Evolutionary conservation across 2,888 invertebrate genomes (phyloP), one percentile per base, ranked within the genome.

Genomic region (Platycheirus albimanus): DNA sequence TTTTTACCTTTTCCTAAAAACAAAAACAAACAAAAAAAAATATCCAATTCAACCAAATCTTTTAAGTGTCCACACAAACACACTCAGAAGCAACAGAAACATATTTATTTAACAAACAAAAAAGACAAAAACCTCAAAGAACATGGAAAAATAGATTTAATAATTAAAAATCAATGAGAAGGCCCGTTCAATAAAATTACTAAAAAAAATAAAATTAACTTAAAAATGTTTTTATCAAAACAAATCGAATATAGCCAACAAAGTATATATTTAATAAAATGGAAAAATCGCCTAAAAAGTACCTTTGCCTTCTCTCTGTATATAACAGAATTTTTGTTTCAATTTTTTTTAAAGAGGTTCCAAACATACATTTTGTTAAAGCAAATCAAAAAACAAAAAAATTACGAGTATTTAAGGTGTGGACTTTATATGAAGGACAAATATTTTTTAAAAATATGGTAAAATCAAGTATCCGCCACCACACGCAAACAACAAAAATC

Each of bases 261-360:
- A 74, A 67, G 47, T 74, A 58, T 69, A 75, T 74, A 66, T 69
- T 63, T 64, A 70, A 47, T 64, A 66, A 78, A 74, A 24, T 17
- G n/a, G 30, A 49, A 77, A 69, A 63, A 77, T 49, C 56, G 83
- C 72, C 83, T 83, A 83, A 77, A 70, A 78, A 71, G 83, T 78
- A 83, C 83, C 83, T 83, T 69, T n/a, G n/a, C n/a, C n/a, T n/a
- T n/a, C n/a, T n/a, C n/a, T 71, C 64, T 70, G 33, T 30, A 64
- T 49, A 76, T 56, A 24, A 74, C n/a, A 52, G 15, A 66, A 43
- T 11, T 20, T 13, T 7, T 19, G n/a, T 43, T 43, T 58, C n/a
- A 13, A 24, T 43, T 58, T 54, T 54, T 13, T 45, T 75, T 52
- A 49, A 72, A 41, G 45, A 64, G 56, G 74, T 75, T 70, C 43